Evolutionary conservation across 2,113 vertebrate species (phyloP).

Genomic region (Pterocles gutturalis): DNA sequence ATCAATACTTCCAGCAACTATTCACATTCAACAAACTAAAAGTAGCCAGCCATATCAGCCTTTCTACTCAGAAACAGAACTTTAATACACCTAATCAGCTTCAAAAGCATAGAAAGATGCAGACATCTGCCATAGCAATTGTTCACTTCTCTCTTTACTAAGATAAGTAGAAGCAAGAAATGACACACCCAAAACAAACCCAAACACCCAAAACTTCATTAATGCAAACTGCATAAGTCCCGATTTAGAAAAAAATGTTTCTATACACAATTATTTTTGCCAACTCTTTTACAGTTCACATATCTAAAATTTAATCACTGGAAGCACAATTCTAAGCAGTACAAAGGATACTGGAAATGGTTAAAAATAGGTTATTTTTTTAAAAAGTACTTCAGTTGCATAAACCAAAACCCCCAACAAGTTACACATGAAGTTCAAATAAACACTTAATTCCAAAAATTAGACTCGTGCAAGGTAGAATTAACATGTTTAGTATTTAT

Average conservation of each 20-base stretch:
- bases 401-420: not conserved
- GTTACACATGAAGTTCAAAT: not conserved
- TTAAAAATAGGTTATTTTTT: not conserved
- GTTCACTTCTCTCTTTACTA: not conserved
- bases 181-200: not conserved
- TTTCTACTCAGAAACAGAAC: not conserved
- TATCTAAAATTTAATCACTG: not conserved
- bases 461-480: not conserved
- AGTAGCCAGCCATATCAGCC: not conserved
- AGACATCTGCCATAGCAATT: not conserved
- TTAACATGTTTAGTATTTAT: not conserved
- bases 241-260: not conserved
- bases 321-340: not conserved
- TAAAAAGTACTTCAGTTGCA: not conserved
- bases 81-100: not conserved
- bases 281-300: not conserved
- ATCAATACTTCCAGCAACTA: not conserved
- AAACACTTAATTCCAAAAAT: not conserved
- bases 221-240: not conserved
- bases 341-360: not conserved
- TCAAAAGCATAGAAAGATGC: not conserved
- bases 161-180: not conserved
- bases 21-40: not conserved
- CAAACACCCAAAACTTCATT: not conserved
- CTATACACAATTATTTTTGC: not conserved